Percentiles rank a stretch among this genome's conserved stretches.
phyloP scores from a whole-genome alignment of 1,140 invertebrate species.

The Eueides isabella region DNA sequence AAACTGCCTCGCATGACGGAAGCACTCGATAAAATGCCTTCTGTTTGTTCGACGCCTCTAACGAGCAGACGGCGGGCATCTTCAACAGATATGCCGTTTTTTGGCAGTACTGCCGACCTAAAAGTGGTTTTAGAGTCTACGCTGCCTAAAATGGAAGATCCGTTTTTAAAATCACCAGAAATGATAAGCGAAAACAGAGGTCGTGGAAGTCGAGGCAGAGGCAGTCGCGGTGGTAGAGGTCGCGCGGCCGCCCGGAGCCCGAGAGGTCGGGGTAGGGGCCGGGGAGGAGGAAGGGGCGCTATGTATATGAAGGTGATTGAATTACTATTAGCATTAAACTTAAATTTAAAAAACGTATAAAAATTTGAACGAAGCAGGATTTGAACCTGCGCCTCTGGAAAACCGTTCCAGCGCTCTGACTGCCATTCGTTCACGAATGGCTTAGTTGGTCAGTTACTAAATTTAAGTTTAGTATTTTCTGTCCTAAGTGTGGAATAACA shows the following conservation, averaged over 20 bases:
- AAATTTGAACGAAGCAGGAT: too few species aligned
- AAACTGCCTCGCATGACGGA: slow-evolving; percentile 76
- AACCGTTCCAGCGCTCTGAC: too few species aligned
- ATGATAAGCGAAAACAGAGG: slow-evolving; percentile 43
- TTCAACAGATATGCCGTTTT: slow-evolving; percentile 47
- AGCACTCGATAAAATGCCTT: slow-evolving; percentile 70
- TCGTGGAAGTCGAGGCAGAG: slow-evolving; percentile 52
- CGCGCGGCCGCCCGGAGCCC: slow-evolving; percentile 42
- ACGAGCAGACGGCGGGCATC: slow-evolving; percentile 59
- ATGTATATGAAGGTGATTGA: slow-evolving; percentile 71
- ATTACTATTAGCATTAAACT: not conserved
- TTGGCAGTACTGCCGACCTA: slow-evolving; percentile 49
- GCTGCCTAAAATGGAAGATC: slow-evolving; percentile 56
- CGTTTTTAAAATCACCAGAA: slow-evolving; percentile 60
- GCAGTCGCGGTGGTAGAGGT: slow-evolving; percentile 48
- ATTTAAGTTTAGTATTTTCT: too few species aligned
- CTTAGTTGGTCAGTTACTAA: too few species aligned
- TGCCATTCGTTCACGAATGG: too few species aligned
- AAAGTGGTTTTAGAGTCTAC: slow-evolving; percentile 57
- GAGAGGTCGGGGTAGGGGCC: slow-evolving; percentile 57
- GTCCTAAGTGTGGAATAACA: too few species aligned
- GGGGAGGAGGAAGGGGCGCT: slow-evolving; percentile 68
- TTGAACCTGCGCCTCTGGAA: too few species aligned
- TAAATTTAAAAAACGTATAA: too few species aligned
- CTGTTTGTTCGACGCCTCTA: slow-evolving; percentile 63